phyloP scores from a whole-genome alignment of 92 coral and sea anemone species.

The Epizoanthus rinbou region DNA sequence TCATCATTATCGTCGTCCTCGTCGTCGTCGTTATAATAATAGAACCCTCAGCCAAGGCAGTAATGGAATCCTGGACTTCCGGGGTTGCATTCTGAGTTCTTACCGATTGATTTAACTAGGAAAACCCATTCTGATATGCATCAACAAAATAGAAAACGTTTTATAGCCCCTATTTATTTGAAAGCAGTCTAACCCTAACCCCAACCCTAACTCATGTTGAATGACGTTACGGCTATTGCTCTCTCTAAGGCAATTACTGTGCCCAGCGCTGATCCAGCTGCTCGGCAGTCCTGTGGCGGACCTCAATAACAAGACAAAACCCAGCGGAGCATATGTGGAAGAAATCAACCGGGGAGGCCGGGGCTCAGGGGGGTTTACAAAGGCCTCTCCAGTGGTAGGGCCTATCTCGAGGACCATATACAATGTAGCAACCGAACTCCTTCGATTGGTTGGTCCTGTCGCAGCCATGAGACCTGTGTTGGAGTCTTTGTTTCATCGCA shows the following conservation, averaged over 20 bases:
- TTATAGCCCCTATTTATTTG: no score
- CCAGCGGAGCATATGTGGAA: constrained; percentile 71
- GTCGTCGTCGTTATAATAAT: no score
- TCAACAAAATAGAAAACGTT: no score
- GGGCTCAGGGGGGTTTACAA: constrained; percentile 87
- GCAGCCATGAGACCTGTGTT: constrained; percentile 97
- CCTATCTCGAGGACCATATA: constrained; percentile 93
- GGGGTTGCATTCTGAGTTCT: no score
- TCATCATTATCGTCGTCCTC: no score
- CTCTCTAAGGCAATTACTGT: constrained; percentile 84
- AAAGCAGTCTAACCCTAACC: no score
- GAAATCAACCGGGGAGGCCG: constrained; percentile 97
- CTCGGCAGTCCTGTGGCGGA: constrained; percentile 95
- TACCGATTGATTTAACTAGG: no score
- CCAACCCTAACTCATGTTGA: no score
- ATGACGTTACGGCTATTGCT: background rate
- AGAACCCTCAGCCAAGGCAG: no score
- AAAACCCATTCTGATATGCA: no score
- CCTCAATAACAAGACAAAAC: constrained; percentile 78
- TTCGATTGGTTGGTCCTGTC: constrained; percentile 92
- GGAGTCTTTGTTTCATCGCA: constrained; percentile 96
- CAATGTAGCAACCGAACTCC: constrained; percentile 94
- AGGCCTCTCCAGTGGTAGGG: constrained; percentile 82
- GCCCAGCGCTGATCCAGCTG: constrained; percentile 95
- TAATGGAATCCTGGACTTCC: no score